Percentiles rank a stretch among this genome's conserved stretches.
Conservation (phyloP, 2,888 invertebrate genomes). For the Volucella zonaria region DNA sequence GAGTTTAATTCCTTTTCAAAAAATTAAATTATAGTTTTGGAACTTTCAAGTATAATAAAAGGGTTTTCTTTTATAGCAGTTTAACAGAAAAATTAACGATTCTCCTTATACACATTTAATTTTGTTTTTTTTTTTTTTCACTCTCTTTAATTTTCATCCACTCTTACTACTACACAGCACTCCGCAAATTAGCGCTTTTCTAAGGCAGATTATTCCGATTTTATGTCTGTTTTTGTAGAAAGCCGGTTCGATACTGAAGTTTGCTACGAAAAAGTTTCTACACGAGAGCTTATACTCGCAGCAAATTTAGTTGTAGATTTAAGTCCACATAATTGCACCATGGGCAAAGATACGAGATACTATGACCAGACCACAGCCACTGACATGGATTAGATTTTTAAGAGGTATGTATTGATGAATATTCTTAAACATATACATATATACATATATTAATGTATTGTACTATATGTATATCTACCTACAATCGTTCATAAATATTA, state of each 20-base stretch:
- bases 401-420: conserved; percentile 18
- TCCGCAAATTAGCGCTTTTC: conserved; percentile 46
- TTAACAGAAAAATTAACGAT: conserved; percentile 21
- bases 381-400: conserved; percentile 53
- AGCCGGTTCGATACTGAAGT: conserved; percentile 83
- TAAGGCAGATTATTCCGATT: conserved; percentile 76
- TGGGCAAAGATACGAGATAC: conserved; percentile 21
- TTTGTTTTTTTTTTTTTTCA: conserved; percentile 1
- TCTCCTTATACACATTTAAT: conserved; percentile 25
- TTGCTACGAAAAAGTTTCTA: conserved; percentile 49
- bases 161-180: conserved; percentile 53
- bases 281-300: conserved; percentile 51
- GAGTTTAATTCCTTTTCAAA: conserved; percentile 9
- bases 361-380: conserved; percentile 42
- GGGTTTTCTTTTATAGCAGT: not conserved
- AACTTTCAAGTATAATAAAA: not conserved
- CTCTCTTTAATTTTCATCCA: conserved; percentile 72
- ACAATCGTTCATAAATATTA: not conserved
- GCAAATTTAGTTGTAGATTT: conserved; percentile 31
- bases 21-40: conserved; percentile 6
- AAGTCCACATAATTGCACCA: conserved; percentile 15
- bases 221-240: conserved; percentile 80
- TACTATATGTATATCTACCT: not conserved
- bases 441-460: not conserved
- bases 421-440: not conserved